These are phyloP conservation scores for Carassius auratus DNA, from an alignment of 2,113 vertebrate species.

Conservation along the genomic window DNA sequence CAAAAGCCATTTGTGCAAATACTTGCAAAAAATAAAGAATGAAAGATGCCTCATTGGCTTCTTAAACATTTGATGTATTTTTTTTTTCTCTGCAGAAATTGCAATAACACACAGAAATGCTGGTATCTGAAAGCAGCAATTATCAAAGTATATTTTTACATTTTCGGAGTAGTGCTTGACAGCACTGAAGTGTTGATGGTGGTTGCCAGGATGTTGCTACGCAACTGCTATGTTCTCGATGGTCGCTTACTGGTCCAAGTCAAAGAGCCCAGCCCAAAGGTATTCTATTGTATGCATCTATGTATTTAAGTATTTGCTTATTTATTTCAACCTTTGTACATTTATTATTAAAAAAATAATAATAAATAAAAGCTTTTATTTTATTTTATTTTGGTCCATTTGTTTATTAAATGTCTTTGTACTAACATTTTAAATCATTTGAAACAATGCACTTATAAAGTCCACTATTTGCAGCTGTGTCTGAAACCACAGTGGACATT, in stretches of 20 bases:
- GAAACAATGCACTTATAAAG: too few species aligned
- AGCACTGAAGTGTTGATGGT: neutral
- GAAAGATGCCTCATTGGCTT: neutral
- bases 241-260: neutral
- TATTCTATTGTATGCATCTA: too few species aligned
- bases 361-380: too few species aligned
- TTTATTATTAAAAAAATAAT: too few species aligned
- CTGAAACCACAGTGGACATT: too few species aligned
- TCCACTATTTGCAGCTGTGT: too few species aligned
- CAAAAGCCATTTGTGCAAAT: neutral
- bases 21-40: neutral
- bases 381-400: too few species aligned
- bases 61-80: neutral
- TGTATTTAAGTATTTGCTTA: too few species aligned
- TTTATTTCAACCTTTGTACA: too few species aligned
- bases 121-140: neutral
- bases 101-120: neutral
- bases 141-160: neutral
- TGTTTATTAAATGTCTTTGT: too few species aligned
- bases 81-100: neutral
- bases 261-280: neutral
- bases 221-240: neutral
- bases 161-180: neutral
- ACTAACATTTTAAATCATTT: too few species aligned
- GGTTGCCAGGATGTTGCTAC: neutral